These are phyloP conservation scores for Taxidea taxus DNA, from an alignment of 2,113 vertebrate species.

Conservation along the genomic window DNA sequence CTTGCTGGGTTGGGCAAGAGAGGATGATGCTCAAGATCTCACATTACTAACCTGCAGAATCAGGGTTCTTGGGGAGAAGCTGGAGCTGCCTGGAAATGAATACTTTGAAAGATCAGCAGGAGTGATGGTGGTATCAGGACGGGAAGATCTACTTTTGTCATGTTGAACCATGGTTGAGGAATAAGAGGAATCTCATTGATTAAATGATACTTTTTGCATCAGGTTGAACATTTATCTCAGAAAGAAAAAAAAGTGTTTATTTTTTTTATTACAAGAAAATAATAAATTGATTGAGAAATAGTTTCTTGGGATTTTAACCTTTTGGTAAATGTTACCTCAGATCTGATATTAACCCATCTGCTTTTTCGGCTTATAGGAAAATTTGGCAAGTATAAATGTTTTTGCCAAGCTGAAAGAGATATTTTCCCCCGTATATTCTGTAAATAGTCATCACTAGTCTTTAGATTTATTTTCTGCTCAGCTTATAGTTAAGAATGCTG, in stretches of 20 bases:
- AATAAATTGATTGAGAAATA: slow-evolving; percentile 9
- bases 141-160: neutral
- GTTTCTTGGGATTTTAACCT: slow-evolving; percentile 42
- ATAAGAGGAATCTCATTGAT: neutral
- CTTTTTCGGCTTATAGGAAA: neutral
- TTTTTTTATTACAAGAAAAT: slow-evolving; percentile 52
- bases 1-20: neutral
- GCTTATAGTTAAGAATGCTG: slow-evolving; percentile 30
- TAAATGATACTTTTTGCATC: slow-evolving; percentile 16
- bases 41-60: neutral
- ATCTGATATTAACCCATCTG: neutral
- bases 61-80: neutral
- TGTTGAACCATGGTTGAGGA: neutral
- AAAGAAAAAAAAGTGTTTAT: neutral
- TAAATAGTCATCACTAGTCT: slow-evolving; percentile 28
- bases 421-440: slow-evolving; percentile 33
- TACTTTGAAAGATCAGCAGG: neutral
- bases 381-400: slow-evolving; percentile 26
- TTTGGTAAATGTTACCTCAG: slow-evolving; percentile 28
- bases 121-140: neutral
- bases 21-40: neutral
- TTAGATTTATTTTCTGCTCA: slow-evolving; percentile 60
- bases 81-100: neutral
- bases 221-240: slow-evolving; percentile 30
- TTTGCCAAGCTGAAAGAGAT: slow-evolving; percentile 31